Conservation (phyloP, 2,888 invertebrate genomes). For the Drosophila barbarae region DNA sequence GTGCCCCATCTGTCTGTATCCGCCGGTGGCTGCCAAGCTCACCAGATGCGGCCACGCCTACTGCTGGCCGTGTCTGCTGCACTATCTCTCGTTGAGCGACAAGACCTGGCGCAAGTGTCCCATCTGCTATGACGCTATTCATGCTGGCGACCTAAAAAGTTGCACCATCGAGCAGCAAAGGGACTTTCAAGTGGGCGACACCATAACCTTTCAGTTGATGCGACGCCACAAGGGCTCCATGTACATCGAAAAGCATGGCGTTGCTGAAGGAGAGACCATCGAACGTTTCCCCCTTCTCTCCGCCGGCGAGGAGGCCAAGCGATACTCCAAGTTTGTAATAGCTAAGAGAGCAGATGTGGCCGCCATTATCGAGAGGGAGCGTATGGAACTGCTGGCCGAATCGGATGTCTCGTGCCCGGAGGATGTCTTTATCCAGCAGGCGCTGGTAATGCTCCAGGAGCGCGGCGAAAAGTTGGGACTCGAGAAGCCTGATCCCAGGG, state of each 20-base stretch:
- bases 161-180: slow-evolving; percentile 79
- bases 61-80: slow-evolving; percentile 97
- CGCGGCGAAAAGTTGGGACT: slow-evolving; percentile 66
- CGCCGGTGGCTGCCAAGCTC: slow-evolving; percentile 93
- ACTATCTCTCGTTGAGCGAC: slow-evolving; percentile 93
- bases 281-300: slow-evolving; percentile 80
- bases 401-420: slow-evolving; percentile 89
- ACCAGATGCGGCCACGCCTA: slow-evolving; percentile 97
- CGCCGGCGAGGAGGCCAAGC: slow-evolving; percentile 77
- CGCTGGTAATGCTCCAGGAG: slow-evolving; percentile 84
- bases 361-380: slow-evolving; percentile 87
- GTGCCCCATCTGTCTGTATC: slow-evolving; percentile 95
- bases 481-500: slow-evolving; percentile 47
- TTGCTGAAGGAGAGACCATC: slow-evolving; percentile 30
- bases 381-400: slow-evolving; percentile 83
- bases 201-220: slow-evolving; percentile 90
- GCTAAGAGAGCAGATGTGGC: slow-evolving; percentile 85
- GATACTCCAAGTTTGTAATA: slow-evolving; percentile 87
- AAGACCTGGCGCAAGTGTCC: slow-evolving; percentile 92
- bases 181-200: slow-evolving; percentile 82
- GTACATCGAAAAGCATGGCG: slow-evolving; percentile 70
- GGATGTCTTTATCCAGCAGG: slow-evolving; percentile 91
- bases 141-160: slow-evolving; percentile 91
- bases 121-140: slow-evolving; percentile 92
- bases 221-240: slow-evolving; percentile 86